phyloP scores from a whole-genome alignment of 2,113 vertebrate species.

The Choloepus hoffmanni region DNA sequence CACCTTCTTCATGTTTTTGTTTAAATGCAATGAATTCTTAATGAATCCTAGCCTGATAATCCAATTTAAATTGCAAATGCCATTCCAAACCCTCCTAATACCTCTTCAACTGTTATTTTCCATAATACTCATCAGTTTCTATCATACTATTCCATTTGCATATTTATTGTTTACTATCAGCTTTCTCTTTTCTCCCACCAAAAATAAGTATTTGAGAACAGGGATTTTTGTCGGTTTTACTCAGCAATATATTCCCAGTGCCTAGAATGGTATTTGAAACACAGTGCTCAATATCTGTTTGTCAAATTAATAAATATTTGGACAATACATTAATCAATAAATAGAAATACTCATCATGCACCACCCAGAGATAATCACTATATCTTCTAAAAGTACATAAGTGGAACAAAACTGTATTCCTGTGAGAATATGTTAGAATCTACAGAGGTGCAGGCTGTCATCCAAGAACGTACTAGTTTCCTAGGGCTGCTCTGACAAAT shows the following conservation, averaged over 20 bases:
- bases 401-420: not conserved
- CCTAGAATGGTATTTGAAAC: not conserved
- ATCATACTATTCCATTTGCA: not conserved
- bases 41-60: not conserved
- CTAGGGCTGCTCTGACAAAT: too few relatives aligned
- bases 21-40: not conserved
- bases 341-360: not conserved
- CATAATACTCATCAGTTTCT: not conserved
- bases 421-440: not conserved
- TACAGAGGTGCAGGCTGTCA: not conserved
- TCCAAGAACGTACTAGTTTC: not conserved
- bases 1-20: not conserved
- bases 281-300: not conserved
- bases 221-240: not conserved
- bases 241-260: not conserved
- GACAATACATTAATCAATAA: not conserved
- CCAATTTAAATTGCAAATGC: not conserved
- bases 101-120: not conserved
- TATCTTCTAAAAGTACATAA: not conserved
- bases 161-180: not conserved
- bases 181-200: not conserved
- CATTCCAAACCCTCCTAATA: not conserved
- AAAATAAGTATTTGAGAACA: not conserved
- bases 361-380: not conserved
- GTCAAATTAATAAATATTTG: not conserved